These are phyloP conservation scores for Falco biarmicus DNA, from an alignment of 2,797 vertebrate genomes.

Conservation along the genomic window DNA sequence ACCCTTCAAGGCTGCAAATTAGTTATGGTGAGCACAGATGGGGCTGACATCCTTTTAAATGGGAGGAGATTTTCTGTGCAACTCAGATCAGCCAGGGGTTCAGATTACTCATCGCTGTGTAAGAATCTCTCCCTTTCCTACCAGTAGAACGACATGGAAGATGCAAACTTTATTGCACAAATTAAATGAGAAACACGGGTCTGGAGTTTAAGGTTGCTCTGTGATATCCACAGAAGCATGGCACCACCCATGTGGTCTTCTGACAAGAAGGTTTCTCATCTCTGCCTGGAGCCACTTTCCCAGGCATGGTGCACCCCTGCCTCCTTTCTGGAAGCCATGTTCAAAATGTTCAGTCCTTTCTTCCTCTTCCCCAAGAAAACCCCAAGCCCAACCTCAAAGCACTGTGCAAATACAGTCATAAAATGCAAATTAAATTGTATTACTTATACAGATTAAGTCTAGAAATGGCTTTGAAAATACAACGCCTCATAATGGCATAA, in stretches of 20 bases:
- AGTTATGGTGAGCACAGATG: not conserved
- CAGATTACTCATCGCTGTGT: not conserved
- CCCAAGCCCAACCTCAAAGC: not conserved
- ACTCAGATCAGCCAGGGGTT: not conserved
- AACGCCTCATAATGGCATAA: not conserved
- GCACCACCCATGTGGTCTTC: not conserved
- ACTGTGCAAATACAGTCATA: not conserved
- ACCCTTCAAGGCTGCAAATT: not conserved
- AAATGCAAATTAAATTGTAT: not conserved
- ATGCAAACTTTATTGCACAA: not conserved
- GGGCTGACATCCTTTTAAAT: not conserved
- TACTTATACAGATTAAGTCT: not conserved
- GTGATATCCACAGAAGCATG: not conserved
- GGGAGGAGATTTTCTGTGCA: not conserved
- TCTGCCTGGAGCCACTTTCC: not conserved
- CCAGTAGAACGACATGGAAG: fast-evolving
- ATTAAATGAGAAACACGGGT: not conserved
- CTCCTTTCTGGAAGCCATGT: not conserved
- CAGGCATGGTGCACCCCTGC: not conserved
- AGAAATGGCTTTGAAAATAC: not conserved
- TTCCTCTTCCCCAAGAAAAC: not conserved
- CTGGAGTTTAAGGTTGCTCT: not conserved
- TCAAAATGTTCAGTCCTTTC: not conserved
- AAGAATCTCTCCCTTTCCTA: not conserved
- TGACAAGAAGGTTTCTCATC: not conserved